Evolutionary conservation across 2,113 vertebrate genomes (phyloP).

Genomic region (Coreoperca whiteheadi): DNA sequence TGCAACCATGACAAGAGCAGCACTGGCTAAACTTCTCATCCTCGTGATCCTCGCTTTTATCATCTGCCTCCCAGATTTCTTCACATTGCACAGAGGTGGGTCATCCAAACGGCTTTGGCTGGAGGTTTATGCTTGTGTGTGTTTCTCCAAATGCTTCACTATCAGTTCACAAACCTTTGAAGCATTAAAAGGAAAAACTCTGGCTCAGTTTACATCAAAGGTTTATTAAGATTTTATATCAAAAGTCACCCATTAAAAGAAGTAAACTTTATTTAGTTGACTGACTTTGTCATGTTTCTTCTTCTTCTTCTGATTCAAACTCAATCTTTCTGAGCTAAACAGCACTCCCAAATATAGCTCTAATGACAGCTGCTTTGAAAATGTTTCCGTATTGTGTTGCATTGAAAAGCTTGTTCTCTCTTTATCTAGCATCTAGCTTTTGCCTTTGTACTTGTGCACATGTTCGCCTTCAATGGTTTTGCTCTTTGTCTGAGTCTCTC

Average conservation of each 20-base stretch:
- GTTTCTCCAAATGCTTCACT: not conserved
- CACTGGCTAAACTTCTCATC: slow-evolving; percentile 84
- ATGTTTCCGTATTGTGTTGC: slow-evolving; percentile 33
- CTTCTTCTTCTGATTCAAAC: not conserved
- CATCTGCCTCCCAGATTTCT: slow-evolving; percentile 92
- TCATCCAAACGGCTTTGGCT: slow-evolving; percentile 1
- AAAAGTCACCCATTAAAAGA: slow-evolving; percentile 12
- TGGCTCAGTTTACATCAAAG: not conserved
- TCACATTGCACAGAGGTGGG: slow-evolving; percentile 86
- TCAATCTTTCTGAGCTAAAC: not conserved
- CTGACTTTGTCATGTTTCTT: slow-evolving; percentile 22
- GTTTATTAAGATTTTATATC: slow-evolving; percentile 7
- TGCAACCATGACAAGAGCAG: slow-evolving; percentile 83
- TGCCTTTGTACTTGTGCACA: slow-evolving; percentile 19
- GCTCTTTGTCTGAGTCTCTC: slow-evolving; percentile 12
- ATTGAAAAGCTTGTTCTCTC: slow-evolving; percentile 45
- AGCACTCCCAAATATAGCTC: slow-evolving; percentile 17
- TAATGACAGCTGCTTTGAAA: slow-evolving; percentile 47
- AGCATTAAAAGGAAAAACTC: not conserved
- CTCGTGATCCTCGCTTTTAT: slow-evolving; percentile 86
- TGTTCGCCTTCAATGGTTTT: slow-evolving; percentile 24
- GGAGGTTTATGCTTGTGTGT: not conserved
- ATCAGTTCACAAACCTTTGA: not conserved
- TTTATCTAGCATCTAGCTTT: slow-evolving; percentile 29
- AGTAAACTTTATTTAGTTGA: not conserved